Percentiles rank a stretch among this genome's conserved stretches.
Conservation (phyloP, 2,888 invertebrate genomes). For the Torymus tubicola region DNA sequence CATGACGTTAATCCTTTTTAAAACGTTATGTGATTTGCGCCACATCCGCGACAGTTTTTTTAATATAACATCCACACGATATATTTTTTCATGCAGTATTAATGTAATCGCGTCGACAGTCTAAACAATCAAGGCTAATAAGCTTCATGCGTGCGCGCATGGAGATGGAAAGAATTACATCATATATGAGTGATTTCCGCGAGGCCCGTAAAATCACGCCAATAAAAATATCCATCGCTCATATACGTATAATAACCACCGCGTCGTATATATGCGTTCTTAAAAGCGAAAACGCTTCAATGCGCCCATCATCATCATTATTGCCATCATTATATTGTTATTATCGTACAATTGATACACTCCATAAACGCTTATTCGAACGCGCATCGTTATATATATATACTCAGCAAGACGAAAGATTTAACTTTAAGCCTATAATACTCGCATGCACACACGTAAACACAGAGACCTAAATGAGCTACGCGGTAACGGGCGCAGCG, state of each 20-base stretch:
- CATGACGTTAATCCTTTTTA: too few relatives aligned
- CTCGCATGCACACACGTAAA: slow-evolving; percentile 1
- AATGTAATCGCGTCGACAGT: not conserved
- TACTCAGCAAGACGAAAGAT: too few relatives aligned
- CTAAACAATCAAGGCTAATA: slow-evolving; percentile 11
- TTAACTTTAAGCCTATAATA: not conserved
- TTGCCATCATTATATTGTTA: not conserved
- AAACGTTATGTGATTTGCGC: too few relatives aligned
- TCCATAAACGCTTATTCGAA: slow-evolving; percentile 19
- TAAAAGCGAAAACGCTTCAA: not conserved
- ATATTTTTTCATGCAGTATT: too few relatives aligned
- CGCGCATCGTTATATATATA: too few relatives aligned
- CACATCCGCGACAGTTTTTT: too few relatives aligned
- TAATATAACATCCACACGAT: too few relatives aligned
- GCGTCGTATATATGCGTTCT: too few relatives aligned
- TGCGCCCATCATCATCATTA: not conserved
- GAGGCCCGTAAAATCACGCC: slow-evolving; percentile 21
- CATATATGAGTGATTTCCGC: slow-evolving; percentile 19
- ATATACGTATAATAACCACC: too few relatives aligned
- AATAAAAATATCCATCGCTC: not conserved
- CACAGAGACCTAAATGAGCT: slow-evolving; percentile 5
- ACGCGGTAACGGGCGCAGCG: not conserved
- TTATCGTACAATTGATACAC: not conserved
- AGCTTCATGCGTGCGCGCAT: too few relatives aligned
- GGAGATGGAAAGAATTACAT: slow-evolving; percentile 15